Conservation (phyloP, 2,113 vertebrate species). For the Panthera leo region DNA sequence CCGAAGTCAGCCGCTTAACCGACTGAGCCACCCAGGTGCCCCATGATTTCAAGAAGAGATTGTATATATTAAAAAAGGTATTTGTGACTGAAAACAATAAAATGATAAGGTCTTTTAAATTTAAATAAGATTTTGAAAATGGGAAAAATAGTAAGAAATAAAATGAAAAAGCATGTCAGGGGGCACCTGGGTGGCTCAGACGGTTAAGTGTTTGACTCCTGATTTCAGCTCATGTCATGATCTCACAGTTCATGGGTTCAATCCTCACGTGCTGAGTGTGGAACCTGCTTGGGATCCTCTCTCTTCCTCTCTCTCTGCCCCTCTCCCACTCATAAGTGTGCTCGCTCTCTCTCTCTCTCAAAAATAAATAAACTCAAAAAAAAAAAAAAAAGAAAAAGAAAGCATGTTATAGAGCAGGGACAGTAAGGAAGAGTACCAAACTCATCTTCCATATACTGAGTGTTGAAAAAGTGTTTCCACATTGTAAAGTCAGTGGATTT, state of each 20-base stretch:
- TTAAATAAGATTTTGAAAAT: neutral
- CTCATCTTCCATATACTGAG: fast-evolving
- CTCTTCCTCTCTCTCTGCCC: no score
- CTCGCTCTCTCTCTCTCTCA: no score
- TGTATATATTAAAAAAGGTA: neutral
- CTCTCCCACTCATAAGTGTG: no score
- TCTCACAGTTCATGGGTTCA: no score
- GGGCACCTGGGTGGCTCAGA: no score
- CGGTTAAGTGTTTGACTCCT: no score
- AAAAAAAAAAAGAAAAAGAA: neutral
- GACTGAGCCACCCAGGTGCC: no score
- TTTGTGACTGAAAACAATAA: neutral
- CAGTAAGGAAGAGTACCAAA: neutral
- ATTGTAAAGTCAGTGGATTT: neutral
- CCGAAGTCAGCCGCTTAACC: no score
- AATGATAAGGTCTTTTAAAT: neutral
- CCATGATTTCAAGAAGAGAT: neutral
- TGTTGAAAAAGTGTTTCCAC: neutral
- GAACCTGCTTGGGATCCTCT: no score
- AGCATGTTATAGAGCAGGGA: neutral
- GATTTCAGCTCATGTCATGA: no score
- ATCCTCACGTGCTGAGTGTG: no score
- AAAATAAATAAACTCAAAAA: no score
- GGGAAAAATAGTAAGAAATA: neutral
- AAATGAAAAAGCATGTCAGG: neutral